These are phyloP conservation scores for Oasisia sp. DNA, from an alignment of 2,888 invertebrate species.

Conservation along the genomic window DNA sequence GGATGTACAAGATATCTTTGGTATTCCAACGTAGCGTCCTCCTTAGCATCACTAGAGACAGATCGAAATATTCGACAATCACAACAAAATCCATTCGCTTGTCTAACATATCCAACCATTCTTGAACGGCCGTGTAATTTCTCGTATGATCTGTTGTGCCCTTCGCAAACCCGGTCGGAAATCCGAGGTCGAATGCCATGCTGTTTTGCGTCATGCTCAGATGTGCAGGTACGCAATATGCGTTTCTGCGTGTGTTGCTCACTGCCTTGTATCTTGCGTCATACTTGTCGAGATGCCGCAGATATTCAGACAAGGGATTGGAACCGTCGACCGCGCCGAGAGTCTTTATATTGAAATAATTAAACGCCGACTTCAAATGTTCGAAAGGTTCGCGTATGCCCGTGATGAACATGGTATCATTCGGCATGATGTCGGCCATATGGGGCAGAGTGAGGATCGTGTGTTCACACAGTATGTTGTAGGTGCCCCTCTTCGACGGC, in stretches of 20 bases:
- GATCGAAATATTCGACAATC: constrained; percentile 61
- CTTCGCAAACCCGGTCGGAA: constrained; percentile 55
- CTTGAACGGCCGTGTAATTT: constrained; percentile 23
- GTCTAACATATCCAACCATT: constrained; percentile 50
- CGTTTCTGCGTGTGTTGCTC: constrained; percentile 28
- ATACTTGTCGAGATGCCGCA: constrained; percentile 52
- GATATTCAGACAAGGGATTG: constrained; percentile 49
- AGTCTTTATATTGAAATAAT: constrained; percentile 55
- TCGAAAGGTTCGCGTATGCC: constrained; percentile 59
- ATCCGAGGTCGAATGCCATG: constrained; percentile 59
- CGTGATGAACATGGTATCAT: constrained; percentile 54
- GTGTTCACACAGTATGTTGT: constrained; percentile 58
- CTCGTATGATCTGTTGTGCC: constrained; percentile 45
- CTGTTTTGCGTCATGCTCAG: constrained; percentile 59
- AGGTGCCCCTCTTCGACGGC: constrained; percentile 45
- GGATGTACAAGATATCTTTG: constrained; percentile 57
- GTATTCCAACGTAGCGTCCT: constrained; percentile 61
- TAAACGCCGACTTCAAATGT: constrained; percentile 57
- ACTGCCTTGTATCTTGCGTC: constrained; percentile 51
- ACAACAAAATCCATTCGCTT: constrained; percentile 55
- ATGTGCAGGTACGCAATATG: constrained; percentile 56
- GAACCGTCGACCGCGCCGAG: constrained; percentile 41
- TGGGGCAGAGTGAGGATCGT: constrained; percentile 52
- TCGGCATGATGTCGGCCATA: constrained; percentile 54
- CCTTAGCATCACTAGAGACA: constrained; percentile 60